phyloP scores from a whole-genome alignment of 2,888 invertebrate genomes.

The Cistogaster globosa region DNA sequence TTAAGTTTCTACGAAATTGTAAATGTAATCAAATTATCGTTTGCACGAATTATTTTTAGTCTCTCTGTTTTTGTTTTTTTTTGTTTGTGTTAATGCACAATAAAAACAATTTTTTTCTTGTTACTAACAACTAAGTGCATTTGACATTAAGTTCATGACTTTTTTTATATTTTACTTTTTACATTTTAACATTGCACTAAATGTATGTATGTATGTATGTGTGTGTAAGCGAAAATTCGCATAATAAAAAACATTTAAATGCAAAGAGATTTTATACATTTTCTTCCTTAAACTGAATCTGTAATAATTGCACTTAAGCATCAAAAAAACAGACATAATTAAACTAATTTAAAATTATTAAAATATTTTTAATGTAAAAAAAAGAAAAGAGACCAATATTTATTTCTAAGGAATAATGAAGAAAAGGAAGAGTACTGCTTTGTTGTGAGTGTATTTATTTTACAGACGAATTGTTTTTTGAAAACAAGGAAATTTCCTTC shows the following conservation, averaged over 20 bases:
- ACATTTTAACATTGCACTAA: conserved; percentile 43
- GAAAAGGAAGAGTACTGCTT: too few species aligned
- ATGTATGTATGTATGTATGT: not conserved
- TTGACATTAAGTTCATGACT: conserved; percentile 57
- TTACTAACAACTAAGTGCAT: conserved; percentile 56
- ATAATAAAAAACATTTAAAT: conserved; percentile 47
- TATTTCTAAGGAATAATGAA: too few species aligned
- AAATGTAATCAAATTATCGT: too few species aligned
- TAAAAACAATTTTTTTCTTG: conserved; percentile 25
- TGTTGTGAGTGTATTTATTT: too few species aligned
- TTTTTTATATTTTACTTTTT: not conserved
- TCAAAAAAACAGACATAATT: conserved; percentile 25
- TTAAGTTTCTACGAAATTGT: too few species aligned
- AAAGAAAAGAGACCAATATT: not conserved
- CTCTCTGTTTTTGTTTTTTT: not conserved
- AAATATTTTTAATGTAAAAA: conserved; percentile 2
- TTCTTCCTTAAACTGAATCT: conserved; percentile 25
- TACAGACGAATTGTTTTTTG: too few species aligned
- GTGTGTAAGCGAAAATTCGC: conserved; percentile 23
- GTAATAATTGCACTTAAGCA: conserved; percentile 26
- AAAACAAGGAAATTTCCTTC: too few species aligned
- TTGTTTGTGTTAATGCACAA: conserved; percentile 14
- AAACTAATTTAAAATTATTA: conserved; percentile 20
- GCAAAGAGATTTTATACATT: conserved; percentile 41
- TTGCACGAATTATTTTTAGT: not conserved